phyloP scores from a whole-genome alignment of 2,888 invertebrate genomes.

The Trichopria drosophilae region DNA sequence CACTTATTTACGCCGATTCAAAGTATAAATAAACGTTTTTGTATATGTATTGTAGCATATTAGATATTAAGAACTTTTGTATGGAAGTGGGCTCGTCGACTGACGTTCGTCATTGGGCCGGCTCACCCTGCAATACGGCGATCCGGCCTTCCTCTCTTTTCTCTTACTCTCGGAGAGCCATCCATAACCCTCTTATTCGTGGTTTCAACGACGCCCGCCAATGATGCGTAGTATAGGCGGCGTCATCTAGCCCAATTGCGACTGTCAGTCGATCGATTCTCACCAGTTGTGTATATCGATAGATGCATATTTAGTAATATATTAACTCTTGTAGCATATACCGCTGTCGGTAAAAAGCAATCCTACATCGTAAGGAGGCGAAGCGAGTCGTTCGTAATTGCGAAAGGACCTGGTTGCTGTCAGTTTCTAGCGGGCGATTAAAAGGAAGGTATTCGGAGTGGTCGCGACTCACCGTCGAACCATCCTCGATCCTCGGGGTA shows the following conservation, averaged over 20 bases:
- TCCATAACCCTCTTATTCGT: no score
- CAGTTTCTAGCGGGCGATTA: no score
- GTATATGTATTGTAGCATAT: slow-evolving; percentile 56
- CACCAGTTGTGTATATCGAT: slow-evolving; percentile 51
- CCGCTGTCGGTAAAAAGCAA: slow-evolving; percentile 31
- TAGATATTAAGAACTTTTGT: slow-evolving; percentile 47
- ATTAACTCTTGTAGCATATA: slow-evolving; percentile 44
- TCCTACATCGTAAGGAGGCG: slow-evolving; percentile 31
- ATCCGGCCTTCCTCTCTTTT: neutral
- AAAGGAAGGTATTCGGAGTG: no score
- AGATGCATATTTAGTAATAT: slow-evolving; percentile 53
- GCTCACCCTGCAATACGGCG: slow-evolving; percentile 60
- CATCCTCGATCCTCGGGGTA: no score
- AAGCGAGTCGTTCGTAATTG: slow-evolving; percentile 24
- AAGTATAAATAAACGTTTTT: slow-evolving; percentile 46
- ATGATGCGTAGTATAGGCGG: no score
- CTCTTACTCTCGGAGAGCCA: slow-evolving; percentile 19
- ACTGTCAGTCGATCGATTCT: slow-evolving; percentile 42
- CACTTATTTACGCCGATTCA: slow-evolving; percentile 38
- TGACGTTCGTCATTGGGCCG: slow-evolving; percentile 49
- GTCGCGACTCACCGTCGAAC: no score
- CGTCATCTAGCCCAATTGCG: slow-evolving; percentile 54
- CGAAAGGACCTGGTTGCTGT: slow-evolving; percentile 29
- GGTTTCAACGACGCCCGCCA: no score
- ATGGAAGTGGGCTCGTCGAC: slow-evolving; percentile 35